Evolutionary conservation across 2,888 invertebrate genomes (phyloP), one percentile per base, ranked within the genome.

Genomic region (Drosophila picticornis): DNA sequence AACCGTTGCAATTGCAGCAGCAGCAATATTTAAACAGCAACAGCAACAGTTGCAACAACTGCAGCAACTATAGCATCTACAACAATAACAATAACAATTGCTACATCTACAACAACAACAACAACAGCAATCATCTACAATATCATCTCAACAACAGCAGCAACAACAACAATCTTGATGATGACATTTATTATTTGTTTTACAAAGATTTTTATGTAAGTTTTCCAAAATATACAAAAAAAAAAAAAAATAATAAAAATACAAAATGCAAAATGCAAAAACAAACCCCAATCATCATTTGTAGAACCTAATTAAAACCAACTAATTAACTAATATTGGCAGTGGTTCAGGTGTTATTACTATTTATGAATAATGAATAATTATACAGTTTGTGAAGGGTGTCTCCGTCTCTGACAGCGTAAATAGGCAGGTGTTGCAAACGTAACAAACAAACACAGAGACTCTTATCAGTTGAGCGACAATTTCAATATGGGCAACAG

Each of bases 181-280:
- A 90, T 83, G 91, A 91, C 77, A 87, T 92, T 87, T 92, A 92
- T 89, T 92, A 92, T 91, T 90, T 92, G 76, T 89, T 91, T 86
- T 92, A 92, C 87, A 91, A 91, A 91, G 92, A 92, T 90, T 83
- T 92, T 82, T 91, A 92, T 92, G 92, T 92, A 91, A 92, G 92
- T 92, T 74, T 59, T 69, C 32, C n/a, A 13, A 25, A 64, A 76
- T 29, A 22, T 34, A 57, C 11, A 6, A 43, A 34, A 34, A 60
- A 34, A 51, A 25, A 46, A 43, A 11, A 55, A 55, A 40, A 6
- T n/a, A n/a, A n/a, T n/a, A 11, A 55, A 55, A 43, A 4, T 32
- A 57, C 16, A 6, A 50, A 38, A 29, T 51, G 34, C 48, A 25
- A 46, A 43, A 6, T 22, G 22, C 46, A 36, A 36, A 34, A 40